Conservation (phyloP, 1,140 invertebrate species). For the Epicauta chinensis region DNA sequence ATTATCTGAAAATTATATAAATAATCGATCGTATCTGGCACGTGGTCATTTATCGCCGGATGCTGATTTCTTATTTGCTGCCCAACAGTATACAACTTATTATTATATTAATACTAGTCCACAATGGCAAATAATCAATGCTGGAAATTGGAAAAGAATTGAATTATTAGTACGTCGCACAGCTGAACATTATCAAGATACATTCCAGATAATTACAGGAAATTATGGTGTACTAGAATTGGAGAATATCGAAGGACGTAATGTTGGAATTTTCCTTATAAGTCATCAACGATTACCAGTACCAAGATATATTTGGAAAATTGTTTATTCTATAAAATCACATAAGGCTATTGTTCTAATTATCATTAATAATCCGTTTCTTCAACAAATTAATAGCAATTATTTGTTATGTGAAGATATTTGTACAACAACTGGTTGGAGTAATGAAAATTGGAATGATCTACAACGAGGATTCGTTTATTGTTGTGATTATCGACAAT, state of each 20-base stretch:
- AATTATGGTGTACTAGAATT: constrained; percentile 39
- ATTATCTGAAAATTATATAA: constrained; percentile 38
- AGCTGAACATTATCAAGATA: constrained; percentile 23
- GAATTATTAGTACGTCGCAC: constrained; percentile 41
- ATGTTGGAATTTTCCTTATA: constrained; percentile 39
- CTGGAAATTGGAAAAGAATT: constrained; percentile 46
- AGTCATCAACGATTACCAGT: constrained; percentile 37
- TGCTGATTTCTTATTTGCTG: constrained; percentile 47
- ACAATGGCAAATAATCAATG: constrained; percentile 49
- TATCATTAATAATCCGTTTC: constrained; percentile 47
- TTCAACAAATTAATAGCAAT: constrained; percentile 5
- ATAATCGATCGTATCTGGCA: constrained; percentile 39
- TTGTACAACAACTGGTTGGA: constrained; percentile 35
- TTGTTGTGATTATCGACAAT: constrained; percentile 40
- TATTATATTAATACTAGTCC: constrained; percentile 50
- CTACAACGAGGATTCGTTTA: constrained; percentile 39
- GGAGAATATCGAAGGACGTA: constrained; percentile 24
- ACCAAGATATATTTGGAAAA: constrained; percentile 47
- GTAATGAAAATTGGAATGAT: constrained; percentile 30
- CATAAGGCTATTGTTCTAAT: constrained; percentile 44
- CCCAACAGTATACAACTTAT: constrained; percentile 47
- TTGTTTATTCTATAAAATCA: constrained; percentile 37
- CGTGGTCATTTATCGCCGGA: constrained; percentile 50
- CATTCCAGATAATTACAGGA: constrained; percentile 43
- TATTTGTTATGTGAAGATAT: constrained; percentile 39